Conservation (phyloP, 2,888 invertebrate genomes). For the Apamea crenata region DNA sequence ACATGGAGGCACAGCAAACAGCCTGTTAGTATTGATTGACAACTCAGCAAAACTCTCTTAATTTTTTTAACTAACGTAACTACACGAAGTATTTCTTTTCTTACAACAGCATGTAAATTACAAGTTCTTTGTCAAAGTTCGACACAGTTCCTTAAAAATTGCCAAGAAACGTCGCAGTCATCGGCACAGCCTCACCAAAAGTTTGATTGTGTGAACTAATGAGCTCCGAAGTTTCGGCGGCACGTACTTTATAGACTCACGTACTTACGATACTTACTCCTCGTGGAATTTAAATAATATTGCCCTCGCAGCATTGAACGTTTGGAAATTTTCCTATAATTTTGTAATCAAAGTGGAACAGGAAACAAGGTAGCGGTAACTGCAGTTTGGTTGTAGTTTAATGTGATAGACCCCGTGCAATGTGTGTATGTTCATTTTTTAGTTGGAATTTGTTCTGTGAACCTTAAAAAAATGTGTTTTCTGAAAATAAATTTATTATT, state of each 20-base stretch:
- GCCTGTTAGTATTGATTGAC: not conserved
- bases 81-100: not conserved
- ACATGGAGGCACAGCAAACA: no score
- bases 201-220: slow-evolving; percentile 72
- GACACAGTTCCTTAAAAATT: slow-evolving; percentile 22
- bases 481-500: no score
- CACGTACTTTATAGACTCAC: slow-evolving; percentile 76
- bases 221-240: slow-evolving; percentile 66
- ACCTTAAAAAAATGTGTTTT: no score
- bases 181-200: slow-evolving; percentile 35
- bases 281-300: slow-evolving; percentile 63
- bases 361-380: not conserved
- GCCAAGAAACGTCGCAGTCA: slow-evolving; percentile 33
- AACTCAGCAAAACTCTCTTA: not conserved
- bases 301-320: slow-evolving; percentile 11
- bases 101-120: not conserved
- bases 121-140: slow-evolving; percentile 12
- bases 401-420: not conserved
- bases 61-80: not conserved
- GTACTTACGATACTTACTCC: slow-evolving; percentile 63
- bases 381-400: not conserved
- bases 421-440: no score
- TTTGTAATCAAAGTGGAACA: not conserved
- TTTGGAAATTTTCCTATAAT: slow-evolving; percentile 13
- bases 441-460: no score